Percentiles rank a stretch among this genome's conserved stretches.
phyloP scores from a whole-genome alignment of 2,113 vertebrate genomes.

The Dasyornis broadbenti region DNA sequence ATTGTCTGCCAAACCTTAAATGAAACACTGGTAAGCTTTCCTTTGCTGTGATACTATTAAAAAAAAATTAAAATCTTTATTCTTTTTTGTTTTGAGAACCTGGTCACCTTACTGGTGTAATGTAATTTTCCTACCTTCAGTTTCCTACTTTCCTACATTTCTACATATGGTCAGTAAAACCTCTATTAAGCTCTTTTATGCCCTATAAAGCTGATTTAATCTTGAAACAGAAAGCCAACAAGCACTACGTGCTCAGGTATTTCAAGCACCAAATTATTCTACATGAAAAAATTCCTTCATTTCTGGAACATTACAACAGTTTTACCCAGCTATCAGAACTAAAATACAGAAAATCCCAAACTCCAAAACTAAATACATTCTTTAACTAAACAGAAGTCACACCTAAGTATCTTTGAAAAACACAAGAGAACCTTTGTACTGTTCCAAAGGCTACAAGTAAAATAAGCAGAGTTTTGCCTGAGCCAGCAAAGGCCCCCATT shows the following conservation, averaged over 20 bases:
- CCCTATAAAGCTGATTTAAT: neutral
- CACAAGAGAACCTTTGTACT: neutral
- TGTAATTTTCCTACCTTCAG: neutral
- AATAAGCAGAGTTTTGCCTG: neutral
- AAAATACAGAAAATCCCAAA: neutral
- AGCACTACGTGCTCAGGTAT: neutral
- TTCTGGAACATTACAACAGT: neutral
- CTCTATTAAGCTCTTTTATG: neutral
- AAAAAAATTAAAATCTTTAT: neutral
- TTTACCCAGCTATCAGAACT: neutral
- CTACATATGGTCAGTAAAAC: neutral
- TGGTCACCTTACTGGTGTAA: neutral
- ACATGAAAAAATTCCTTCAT: neutral
- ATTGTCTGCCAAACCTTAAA: neutral
- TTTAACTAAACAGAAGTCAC: neutral
- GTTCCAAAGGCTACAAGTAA: neutral
- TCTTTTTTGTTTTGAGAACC: neutral
- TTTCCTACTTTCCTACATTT: no score
- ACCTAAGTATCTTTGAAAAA: neutral
- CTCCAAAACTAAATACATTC: neutral
- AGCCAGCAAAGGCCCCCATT: neutral
- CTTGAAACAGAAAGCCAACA: neutral
- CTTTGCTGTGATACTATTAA: neutral
- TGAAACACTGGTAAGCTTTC: neutral
- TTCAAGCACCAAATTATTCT: neutral